Percentiles rank a stretch among this genome's conserved stretches.
Conservation (phyloP, 2,888 invertebrate genomes). For the Rugalucina vietnamica region DNA sequence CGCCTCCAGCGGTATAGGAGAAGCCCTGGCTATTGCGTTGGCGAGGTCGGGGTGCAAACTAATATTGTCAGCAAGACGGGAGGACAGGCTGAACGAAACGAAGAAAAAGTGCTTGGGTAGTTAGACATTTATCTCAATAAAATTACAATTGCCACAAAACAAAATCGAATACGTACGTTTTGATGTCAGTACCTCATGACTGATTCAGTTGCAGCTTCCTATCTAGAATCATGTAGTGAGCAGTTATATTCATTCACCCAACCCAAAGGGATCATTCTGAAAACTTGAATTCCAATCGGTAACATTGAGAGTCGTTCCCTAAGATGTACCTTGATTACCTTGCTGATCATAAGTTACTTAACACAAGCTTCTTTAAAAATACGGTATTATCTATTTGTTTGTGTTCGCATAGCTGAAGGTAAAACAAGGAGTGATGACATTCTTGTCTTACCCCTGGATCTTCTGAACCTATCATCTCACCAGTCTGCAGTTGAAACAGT, state of each 20-base stretch:
- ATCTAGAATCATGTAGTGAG: too few relatives aligned
- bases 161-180: too few relatives aligned
- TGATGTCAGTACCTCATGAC: too few relatives aligned
- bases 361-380: neutral
- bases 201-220: neutral
- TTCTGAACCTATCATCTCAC: constrained; percentile 87
- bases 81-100: constrained; percentile 61
- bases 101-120: constrained; percentile 65
- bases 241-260: neutral
- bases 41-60: constrained; percentile 65
- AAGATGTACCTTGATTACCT: neutral
- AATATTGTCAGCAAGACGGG: constrained; percentile 66
- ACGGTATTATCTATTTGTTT: too few relatives aligned
- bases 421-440: constrained; percentile 86
- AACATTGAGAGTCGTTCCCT: neutral
- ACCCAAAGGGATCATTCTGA: neutral
- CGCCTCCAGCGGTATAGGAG: constrained; percentile 93
- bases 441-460: constrained; percentile 89
- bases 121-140: too few relatives aligned
- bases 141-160: too few relatives aligned
- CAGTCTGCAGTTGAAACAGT: constrained; percentile 87
- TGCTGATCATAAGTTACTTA: neutral
- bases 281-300: neutral
- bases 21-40: constrained; percentile 88
- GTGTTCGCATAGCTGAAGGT: neutral